phyloP scores from a whole-genome alignment of 2,113 vertebrate species.

The Eublepharis macularius region DNA sequence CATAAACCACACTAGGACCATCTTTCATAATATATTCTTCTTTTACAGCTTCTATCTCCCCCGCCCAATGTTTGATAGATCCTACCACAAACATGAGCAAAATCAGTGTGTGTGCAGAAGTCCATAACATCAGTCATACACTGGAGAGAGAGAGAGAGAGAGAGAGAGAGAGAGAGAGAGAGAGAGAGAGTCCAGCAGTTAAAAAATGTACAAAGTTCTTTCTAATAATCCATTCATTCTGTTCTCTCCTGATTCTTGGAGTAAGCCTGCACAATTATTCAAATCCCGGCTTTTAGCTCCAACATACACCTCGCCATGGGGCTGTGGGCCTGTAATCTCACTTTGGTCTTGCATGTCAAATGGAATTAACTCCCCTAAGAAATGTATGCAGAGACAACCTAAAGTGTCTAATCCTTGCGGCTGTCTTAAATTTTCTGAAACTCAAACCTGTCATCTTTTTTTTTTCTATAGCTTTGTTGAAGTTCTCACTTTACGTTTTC shows the following conservation, averaged over 20 bases:
- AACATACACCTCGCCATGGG: constrained; percentile 97
- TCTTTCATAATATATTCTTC: constrained; percentile 74
- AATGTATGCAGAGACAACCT: constrained; percentile 97
- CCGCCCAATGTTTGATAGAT: constrained; percentile 67
- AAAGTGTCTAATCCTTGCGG: constrained; percentile 95
- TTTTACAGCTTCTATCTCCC: constrained; percentile 63
- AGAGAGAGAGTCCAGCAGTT: constrained; percentile 93
- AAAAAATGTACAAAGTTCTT: constrained; percentile 91
- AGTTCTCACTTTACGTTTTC: constrained; percentile 78
- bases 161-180: too few species aligned
- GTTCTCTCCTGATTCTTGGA: constrained; percentile 94
- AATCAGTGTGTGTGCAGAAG: constrained; percentile 66
- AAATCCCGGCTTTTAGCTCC: constrained; percentile 99
- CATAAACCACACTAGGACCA: constrained; percentile 62
- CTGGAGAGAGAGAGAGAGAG: too few species aligned
- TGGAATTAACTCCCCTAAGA: constrained; percentile 99
- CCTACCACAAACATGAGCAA: constrained; percentile 70
- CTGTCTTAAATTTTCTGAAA: constrained; percentile 96
- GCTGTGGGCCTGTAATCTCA: constrained; percentile 96
- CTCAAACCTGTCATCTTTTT: constrained; percentile 95
- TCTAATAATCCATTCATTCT: constrained; percentile 99
- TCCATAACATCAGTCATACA: constrained; percentile 75
- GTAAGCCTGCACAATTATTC: constrained; percentile 99
- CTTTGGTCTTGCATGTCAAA: constrained; percentile 99
- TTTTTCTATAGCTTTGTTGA: constrained; percentile 78